phyloP scores from a whole-genome alignment of 2,888 invertebrate genomes.

The Mesoligia furuncula region DNA sequence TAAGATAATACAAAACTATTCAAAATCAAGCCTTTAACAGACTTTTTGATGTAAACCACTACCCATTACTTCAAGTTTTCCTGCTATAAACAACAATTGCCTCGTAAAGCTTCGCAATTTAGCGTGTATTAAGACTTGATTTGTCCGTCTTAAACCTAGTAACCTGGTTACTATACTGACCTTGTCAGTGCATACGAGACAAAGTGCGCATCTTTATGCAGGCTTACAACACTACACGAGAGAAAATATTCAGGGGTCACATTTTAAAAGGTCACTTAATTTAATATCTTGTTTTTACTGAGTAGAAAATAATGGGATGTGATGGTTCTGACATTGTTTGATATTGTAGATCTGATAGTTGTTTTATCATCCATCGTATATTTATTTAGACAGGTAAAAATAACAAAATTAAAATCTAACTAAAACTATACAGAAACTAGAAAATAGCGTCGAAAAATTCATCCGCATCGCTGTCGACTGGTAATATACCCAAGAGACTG shows the following conservation, averaged over 20 bases:
- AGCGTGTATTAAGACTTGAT: constrained; percentile 24
- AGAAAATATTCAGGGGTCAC: constrained; percentile 53
- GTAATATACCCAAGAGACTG: too few relatives aligned
- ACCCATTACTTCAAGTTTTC: not conserved
- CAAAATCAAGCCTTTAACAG: not conserved
- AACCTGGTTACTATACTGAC: constrained; percentile 40
- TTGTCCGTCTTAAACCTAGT: constrained; percentile 29
- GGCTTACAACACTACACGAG: constrained; percentile 51
- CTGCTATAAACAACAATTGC: constrained; percentile 3
- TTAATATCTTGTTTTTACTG: constrained; percentile 12
- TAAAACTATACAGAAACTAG: too few relatives aligned
- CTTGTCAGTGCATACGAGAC: constrained; percentile 53
- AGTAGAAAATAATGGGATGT: constrained; percentile 17
- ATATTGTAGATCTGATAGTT: not conserved
- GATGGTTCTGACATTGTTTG: not conserved
- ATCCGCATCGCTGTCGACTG: too few relatives aligned
- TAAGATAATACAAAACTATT: not conserved
- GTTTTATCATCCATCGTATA: too few relatives aligned
- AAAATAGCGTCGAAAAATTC: too few relatives aligned
- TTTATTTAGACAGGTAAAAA: too few relatives aligned
- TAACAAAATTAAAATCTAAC: too few relatives aligned
- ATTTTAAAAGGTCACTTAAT: constrained; percentile 53
- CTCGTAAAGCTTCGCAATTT: constrained; percentile 5
- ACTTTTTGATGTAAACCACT: not conserved
- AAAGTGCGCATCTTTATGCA: constrained; percentile 55